phyloP scores from a whole-genome alignment of 2,888 invertebrate species.

The Eustalomyia histrio region DNA sequence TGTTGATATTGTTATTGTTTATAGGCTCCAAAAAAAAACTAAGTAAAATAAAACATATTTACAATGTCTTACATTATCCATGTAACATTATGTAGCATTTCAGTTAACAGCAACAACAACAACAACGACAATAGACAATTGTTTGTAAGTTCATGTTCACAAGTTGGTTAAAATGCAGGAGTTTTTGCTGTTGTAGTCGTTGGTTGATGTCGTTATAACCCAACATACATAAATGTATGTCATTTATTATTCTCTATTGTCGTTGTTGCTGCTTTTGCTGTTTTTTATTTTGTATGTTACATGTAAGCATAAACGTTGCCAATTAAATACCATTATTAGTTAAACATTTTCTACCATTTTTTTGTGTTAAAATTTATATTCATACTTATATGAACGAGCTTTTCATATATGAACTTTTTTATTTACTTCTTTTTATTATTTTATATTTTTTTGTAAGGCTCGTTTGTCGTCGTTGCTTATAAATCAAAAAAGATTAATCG shows the following conservation, averaged over 20 bases:
- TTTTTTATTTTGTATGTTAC: conserved; percentile 45
- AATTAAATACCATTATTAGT: conserved; percentile 65
- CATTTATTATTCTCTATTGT: conserved; percentile 56
- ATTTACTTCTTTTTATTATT: not conserved
- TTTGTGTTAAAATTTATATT: not conserved
- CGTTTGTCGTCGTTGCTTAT: conserved; percentile 58
- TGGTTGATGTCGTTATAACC: not conserved
- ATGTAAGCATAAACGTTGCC: conserved; percentile 64
- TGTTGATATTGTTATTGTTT: conserved; percentile 47
- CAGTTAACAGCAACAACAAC: conserved; percentile 34
- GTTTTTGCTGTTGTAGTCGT: conserved; percentile 21
- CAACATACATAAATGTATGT: conserved; percentile 52
- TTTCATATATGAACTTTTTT: conserved; percentile 2
- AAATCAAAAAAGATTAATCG: conserved; percentile 65
- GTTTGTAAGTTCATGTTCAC: conserved; percentile 65
- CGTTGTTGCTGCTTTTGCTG: conserved; percentile 44
- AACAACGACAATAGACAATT: conserved; percentile 56
- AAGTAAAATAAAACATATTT: conserved; percentile 29
- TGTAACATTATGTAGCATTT: conserved; percentile 58
- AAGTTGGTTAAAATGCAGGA: conserved; percentile 62
- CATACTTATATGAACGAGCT: conserved; percentile 23
- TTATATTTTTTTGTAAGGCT: conserved; percentile 38
- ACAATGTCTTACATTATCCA: conserved; percentile 55
- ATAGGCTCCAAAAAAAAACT: conserved; percentile 43
- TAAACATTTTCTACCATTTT: conserved; percentile 53